These are phyloP conservation scores for Craseonycteris thonglongyai DNA, from an alignment of 2,113 vertebrate genomes.

Conservation along the genomic window DNA sequence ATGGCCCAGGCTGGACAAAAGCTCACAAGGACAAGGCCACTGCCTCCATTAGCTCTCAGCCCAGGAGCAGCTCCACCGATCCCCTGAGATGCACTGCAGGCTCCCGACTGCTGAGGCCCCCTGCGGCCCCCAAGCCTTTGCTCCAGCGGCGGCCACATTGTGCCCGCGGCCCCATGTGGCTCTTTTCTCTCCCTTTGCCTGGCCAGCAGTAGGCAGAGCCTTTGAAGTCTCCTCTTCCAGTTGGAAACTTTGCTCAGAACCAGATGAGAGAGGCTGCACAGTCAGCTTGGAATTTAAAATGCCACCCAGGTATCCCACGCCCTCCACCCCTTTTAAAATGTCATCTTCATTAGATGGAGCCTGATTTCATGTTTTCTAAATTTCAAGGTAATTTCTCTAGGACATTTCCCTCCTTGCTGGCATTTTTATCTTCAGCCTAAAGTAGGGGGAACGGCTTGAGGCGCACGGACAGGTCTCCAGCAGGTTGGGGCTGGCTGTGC, in stretches of 20 bases:
- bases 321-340: background rate
- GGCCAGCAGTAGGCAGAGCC: background rate
- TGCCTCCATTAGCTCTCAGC: constrained; percentile 22
- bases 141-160: background rate
- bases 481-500: constrained; percentile 34
- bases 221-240: constrained; percentile 63
- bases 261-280: constrained; percentile 37
- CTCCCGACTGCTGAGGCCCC: background rate
- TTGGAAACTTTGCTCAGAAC: constrained; percentile 49
- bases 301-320: fast-evolving
- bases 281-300: constrained; percentile 35
- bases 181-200: constrained; percentile 33
- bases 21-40: background rate
- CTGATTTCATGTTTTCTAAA: constrained; percentile 31
- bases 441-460: constrained; percentile 52
- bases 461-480: constrained; percentile 48
- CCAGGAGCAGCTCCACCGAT: background rate
- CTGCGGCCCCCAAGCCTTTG: constrained; percentile 25
- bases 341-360: constrained; percentile 31
- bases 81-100: constrained; percentile 44
- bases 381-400: constrained; percentile 62
- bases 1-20: background rate
- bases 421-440: constrained; percentile 64
- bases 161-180: constrained; percentile 48
- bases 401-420: constrained; percentile 47